Percentiles rank a stretch among this genome's conserved stretches.
Conservation (phyloP, 2,888 invertebrate species). For the Clostera curtula region DNA sequence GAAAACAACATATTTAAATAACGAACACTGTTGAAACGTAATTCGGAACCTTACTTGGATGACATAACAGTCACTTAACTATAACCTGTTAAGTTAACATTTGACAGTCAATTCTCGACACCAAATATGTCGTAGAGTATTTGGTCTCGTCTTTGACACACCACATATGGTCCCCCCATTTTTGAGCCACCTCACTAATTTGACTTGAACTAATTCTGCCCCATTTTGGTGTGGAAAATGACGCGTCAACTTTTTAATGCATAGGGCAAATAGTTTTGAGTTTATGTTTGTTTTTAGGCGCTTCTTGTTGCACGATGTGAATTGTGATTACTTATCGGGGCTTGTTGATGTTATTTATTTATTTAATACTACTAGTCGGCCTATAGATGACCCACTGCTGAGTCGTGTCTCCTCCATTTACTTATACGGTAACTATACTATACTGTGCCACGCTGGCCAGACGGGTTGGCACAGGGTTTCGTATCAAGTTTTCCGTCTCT, state of each 20-base stretch:
- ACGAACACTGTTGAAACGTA: not conserved
- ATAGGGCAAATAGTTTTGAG: conserved; percentile 5
- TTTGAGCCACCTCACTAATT: conserved; percentile 52
- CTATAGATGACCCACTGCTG: no score
- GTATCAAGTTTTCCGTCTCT: no score
- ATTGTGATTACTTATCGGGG: not conserved
- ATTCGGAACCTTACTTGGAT: conserved; percentile 10
- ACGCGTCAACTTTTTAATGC: conserved; percentile 10
- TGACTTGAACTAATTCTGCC: conserved; percentile 39
- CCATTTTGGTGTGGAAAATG: conserved; percentile 25
- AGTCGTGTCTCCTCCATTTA: no score
- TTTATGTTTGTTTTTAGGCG: not conserved
- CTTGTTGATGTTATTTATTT: no score
- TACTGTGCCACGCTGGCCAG: no score
- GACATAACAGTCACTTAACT: conserved; percentile 20
- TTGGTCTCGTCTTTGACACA: conserved; percentile 38
- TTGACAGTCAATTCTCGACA: conserved; percentile 43
- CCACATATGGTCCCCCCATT: conserved; percentile 50
- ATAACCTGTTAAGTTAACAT: conserved; percentile 28
- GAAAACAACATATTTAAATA: not conserved
- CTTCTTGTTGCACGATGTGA: not conserved
- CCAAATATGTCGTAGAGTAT: conserved; percentile 51
- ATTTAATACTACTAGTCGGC: no score
- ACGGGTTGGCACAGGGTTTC: no score
- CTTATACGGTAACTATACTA: no score